These are phyloP conservation scores for Platysternon megacephalum DNA, from an alignment of 2,113 vertebrate genomes.

Conservation along the genomic window DNA sequence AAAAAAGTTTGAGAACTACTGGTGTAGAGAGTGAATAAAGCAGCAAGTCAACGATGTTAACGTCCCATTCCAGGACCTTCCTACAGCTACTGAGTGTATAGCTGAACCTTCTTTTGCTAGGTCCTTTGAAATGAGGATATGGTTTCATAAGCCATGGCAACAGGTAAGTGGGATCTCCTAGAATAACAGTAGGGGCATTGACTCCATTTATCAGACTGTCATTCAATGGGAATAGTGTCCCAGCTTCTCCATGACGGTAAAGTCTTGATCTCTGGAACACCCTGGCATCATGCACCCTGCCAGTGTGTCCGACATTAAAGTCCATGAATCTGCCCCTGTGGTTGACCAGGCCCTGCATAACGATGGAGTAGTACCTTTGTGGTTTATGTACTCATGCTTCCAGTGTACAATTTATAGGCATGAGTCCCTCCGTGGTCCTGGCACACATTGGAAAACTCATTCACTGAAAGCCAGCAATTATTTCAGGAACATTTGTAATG, in stretches of 20 bases:
- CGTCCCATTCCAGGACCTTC: background rate
- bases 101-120: background rate
- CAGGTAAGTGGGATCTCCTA: background rate
- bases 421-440: background rate
- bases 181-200: background rate
- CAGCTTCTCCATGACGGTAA: background rate
- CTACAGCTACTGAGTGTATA: background rate
- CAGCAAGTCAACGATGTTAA: background rate
- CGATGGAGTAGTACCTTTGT: background rate
- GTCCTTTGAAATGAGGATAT: background rate
- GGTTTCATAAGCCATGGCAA: no score
- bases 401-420: background rate
- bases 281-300: background rate
- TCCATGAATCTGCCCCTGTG: background rate
- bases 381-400: background rate
- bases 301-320: background rate
- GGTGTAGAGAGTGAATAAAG: background rate
- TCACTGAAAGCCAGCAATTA: background rate
- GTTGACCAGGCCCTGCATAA: background rate
- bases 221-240: background rate
- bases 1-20: no score
- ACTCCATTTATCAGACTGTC: background rate
- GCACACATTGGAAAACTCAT: background rate
- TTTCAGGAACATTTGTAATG: background rate
- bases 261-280: background rate